phyloP scores from a whole-genome alignment of 2,113 vertebrate genomes.

The Apodemus sylvaticus region DNA sequence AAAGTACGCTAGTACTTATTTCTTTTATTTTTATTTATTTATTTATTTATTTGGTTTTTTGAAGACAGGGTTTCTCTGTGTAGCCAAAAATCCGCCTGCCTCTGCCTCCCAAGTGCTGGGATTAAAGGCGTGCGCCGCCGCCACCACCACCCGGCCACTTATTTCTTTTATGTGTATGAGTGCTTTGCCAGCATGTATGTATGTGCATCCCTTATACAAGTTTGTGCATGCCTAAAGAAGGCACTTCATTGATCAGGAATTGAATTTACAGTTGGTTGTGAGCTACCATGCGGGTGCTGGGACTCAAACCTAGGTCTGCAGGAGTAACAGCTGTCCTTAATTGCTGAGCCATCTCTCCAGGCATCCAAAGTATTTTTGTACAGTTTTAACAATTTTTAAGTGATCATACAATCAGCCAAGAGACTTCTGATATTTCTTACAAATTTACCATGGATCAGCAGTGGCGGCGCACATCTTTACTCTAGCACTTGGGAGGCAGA shows the following conservation, averaged over 20 bases:
- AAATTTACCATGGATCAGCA: neutral
- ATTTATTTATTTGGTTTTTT: no score
- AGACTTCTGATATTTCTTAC: neutral
- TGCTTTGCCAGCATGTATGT: neutral
- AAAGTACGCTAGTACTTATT: neutral
- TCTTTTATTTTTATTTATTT: no score
- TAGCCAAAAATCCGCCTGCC: no score
- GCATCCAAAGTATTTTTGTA: neutral
- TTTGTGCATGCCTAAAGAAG: neutral
- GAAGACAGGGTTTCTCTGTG: no score
- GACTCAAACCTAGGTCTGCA: neutral
- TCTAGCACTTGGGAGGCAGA: neutral
- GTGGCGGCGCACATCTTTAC: neutral
- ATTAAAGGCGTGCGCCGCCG: no score
- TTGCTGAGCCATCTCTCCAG: neutral
- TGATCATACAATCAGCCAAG: slow-evolving; percentile 12
- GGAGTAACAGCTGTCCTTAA: neutral
- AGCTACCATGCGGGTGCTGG: neutral
- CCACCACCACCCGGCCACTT: no score
- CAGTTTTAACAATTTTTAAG: neutral
- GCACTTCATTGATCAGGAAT: no score
- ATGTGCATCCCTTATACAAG: neutral
- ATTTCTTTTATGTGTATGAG: neutral
- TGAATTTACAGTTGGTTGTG: neutral
- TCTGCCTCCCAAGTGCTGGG: no score